A percentile compares a stretch with the other conserved stretches of the same genome.
Evolutionary conservation across 2,113 vertebrate genomes (phyloP).

Genomic region (Colius striatus): DNA sequence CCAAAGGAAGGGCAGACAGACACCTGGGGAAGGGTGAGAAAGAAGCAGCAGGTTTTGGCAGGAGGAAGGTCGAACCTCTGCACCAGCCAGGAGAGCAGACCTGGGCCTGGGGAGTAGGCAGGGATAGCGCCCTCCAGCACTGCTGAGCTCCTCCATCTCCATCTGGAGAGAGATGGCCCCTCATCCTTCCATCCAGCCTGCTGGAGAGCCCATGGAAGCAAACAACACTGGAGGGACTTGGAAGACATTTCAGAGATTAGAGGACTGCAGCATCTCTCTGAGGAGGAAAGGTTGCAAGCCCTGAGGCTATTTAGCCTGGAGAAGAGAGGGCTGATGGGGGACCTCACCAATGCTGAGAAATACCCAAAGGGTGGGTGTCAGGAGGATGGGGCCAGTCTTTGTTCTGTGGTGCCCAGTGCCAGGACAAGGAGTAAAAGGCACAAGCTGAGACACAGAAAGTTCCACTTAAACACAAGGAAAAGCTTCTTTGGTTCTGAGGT

Average conservation of each 20-base stretch:
- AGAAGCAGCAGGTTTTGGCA: not conserved
- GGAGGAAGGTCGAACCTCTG: not conserved
- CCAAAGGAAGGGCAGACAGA: not conserved
- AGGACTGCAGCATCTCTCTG: too few species aligned
- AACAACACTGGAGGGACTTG: not conserved
- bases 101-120: not conserved
- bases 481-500: too few species aligned
- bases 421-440: too few species aligned
- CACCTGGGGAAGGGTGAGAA: not conserved
- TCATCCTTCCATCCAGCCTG: not conserved
- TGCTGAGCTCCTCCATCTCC: not conserved
- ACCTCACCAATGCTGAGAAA: too few species aligned
- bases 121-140: not conserved
- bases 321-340: too few species aligned
- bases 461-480: too few species aligned
- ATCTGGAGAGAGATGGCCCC: rapidly evolving
- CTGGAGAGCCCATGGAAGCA: not conserved
- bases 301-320: too few species aligned
- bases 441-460: too few species aligned
- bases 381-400: too few species aligned
- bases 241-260: not conserved
- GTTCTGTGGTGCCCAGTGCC: too few species aligned
- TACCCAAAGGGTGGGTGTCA: too few species aligned
- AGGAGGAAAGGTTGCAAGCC: too few species aligned
- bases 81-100: not conserved